Evolutionary conservation across 2,113 vertebrate genomes (phyloP).

Genomic region (Toxostoma redivivum): DNA sequence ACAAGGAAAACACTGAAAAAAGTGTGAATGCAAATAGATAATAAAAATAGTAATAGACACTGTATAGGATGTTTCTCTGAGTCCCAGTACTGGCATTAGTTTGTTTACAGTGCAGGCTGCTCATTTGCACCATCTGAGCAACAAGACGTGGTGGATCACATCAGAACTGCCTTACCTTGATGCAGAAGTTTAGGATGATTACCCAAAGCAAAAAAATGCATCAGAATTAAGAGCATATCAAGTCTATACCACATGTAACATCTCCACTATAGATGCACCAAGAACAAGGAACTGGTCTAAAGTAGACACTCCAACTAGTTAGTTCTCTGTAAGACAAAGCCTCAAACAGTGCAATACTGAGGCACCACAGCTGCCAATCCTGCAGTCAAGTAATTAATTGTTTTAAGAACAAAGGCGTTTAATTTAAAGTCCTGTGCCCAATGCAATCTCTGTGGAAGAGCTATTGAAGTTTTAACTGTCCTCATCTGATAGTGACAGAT

Average conservation of each 20-base stretch:
- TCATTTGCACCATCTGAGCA: background rate
- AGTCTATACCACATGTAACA: rapidly evolving
- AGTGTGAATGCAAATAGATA: background rate
- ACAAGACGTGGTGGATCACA: background rate
- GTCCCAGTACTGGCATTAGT: background rate
- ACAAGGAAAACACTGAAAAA: background rate
- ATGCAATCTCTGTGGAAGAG: background rate
- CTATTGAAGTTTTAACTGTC: background rate
- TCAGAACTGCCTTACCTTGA: background rate
- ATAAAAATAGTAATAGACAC: background rate
- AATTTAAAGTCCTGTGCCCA: background rate
- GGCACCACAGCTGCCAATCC: background rate
- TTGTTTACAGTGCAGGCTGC: background rate
- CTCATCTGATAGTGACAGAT: background rate
- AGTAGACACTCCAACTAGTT: background rate
- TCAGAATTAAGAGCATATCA: background rate
- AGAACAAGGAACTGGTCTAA: background rate
- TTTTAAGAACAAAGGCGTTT: background rate
- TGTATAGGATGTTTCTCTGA: background rate
- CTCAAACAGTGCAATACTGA: background rate
- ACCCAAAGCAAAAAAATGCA: background rate
- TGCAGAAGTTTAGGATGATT: background rate
- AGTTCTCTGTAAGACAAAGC: background rate
- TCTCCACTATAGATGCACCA: background rate
- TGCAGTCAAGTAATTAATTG: background rate